Evolutionary conservation across 2,888 invertebrate species (phyloP), one percentile per base, ranked within the genome.

Genomic region (Drosophila tripunctata): DNA sequence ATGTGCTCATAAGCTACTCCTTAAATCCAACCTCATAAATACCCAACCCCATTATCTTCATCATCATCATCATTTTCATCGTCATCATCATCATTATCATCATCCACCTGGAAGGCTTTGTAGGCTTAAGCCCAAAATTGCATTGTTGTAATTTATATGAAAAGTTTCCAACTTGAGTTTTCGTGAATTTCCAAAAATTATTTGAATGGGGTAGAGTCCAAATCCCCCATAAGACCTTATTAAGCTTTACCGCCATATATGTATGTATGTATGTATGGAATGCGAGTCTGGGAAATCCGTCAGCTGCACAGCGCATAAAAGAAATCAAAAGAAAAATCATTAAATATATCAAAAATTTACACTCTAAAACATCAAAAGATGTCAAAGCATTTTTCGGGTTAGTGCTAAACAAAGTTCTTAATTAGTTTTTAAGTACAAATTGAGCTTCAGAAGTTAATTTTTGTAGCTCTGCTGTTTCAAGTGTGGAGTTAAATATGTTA

Each of bases 61-160:
- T 24, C 35, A 6, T 15, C 19, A 4, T 2, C 15, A 3, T 27
- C 14, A 17, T 10, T 22, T 4, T 14, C 27, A 19, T 22, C 27
- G 4, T 15, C n/a, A 5, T n/a, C 14, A 3, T 19, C 30, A 33
- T 27, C 30, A 7, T n/a, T 17, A 30, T 10, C 19, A 8, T 5
- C 24, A 45, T 48, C 57, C 58, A 54, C 55, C 67, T 57, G 40
- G 31, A 27, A 14, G 38, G 51, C 33, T 64, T 74, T 44, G 36
- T 55, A 30, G 56, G 74, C 74, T 68, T 73, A 51, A 73, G 64
- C 45, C 52, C 21, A 51, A 63, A 58, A 67, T 73, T 68, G 74
- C 77, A 75, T 75, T 75, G 75, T 78, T 71, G 79, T 84, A 80
- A 85, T 81, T 80, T 80, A 84, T 80, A 78, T 78, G 85, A 75